These are phyloP conservation scores for Peromyscus maniculatus DNA, from an alignment of 2,113 vertebrate species.

Conservation along the genomic window DNA sequence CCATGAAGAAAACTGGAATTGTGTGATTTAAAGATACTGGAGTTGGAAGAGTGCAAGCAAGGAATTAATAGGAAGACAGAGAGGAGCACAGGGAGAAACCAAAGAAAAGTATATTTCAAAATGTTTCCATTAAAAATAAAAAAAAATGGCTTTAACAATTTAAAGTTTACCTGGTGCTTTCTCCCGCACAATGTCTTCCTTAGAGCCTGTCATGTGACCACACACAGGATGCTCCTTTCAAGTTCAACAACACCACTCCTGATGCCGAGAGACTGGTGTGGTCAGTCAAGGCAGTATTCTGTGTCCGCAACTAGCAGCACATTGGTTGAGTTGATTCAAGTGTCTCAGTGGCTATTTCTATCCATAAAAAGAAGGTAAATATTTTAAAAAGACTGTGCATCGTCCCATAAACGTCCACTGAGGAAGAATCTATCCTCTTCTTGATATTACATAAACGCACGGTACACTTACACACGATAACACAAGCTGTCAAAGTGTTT, in stretches of 20 bases:
- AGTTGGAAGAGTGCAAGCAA: too few species aligned
- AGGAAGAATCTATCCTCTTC: background rate
- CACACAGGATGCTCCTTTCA: background rate
- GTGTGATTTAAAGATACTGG: too few species aligned
- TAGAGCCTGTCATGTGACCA: background rate
- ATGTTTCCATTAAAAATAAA: background rate
- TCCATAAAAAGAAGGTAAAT: conserved; percentile 16
- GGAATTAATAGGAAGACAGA: background rate
- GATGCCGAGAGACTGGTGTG: background rate
- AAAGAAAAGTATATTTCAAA: background rate
- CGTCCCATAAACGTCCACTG: background rate
- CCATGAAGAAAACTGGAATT: background rate
- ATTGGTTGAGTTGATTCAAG: conserved; percentile 12
- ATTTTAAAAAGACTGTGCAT: background rate
- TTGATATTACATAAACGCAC: background rate
- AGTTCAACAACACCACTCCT: background rate
- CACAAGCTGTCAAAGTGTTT: background rate
- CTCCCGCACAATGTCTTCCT: background rate
- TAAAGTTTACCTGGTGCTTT: background rate
- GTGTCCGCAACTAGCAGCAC: background rate
- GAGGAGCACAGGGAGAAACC: background rate
- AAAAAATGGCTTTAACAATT: background rate
- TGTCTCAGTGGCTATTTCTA: background rate
- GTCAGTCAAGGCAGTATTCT: background rate
- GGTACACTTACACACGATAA: background rate